Base-by-base conservation (phyloP, 2,113 vertebrate species). In the Pantherophis guttatus region DNA sequence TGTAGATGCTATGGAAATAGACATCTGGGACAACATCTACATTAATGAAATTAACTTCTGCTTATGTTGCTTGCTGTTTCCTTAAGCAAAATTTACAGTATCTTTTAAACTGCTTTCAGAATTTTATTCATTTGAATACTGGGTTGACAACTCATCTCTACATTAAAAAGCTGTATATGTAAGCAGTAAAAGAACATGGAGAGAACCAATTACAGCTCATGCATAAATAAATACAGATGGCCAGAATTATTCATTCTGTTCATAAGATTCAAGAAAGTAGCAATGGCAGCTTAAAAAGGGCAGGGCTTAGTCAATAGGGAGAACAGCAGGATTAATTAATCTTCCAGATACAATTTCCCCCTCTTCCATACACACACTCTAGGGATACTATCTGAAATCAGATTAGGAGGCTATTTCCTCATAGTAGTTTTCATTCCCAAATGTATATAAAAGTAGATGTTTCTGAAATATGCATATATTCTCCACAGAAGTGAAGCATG, bases 221-320 rank as follows among this genome's bases (percentile, higher is more conserved):
- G 87, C 86, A n/a, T 95, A 96, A 96, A 96, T 96, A 95, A 96
- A 96, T 97, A 94, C 95, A 97, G 96, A 96, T 95, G 95, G 90
- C 23, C 81, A 39, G 12, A 91, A 88, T 91, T 21, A 75, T 95
- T 95, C 87, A 17, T 95, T 92, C 89, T 90, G 15, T 93, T 94
- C 89, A 86, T 65, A 87, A 50, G 91, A 53, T 91, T 87, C 89
- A 86, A 26, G 53, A 93, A 95, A 75, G 87, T 62, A 85, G 89
- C n/a, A 11, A 2, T 0, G 0, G 54, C 50, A 91, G 92, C 0
- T 0, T 70, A 62, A 44, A 19, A 0, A 3, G 1, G 86, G 48
- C 87, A 88, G 21, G 33, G 65, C 90, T 90, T 57, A 11, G 81
- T 1, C 33, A 89, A 0, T 86, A 65, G 29, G 44, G 33, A 88